A percentile compares a stretch with the other conserved stretches of the same genome.
Conservation (phyloP, 2,888 invertebrate species). For the Terebella lapidaria region DNA sequence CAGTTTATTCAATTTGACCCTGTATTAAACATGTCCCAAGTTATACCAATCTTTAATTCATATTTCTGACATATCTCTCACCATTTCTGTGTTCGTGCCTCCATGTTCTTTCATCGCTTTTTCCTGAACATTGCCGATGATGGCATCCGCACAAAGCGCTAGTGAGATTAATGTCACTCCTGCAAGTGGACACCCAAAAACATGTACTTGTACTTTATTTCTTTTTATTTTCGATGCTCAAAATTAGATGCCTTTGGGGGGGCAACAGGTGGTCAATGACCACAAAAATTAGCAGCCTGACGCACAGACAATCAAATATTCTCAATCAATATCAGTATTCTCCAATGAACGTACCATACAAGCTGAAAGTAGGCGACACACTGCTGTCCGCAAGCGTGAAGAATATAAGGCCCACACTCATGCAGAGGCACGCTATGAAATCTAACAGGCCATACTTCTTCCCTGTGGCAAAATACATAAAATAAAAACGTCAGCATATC, state of each 20-base stretch:
- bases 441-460: slow-evolving; percentile 80
- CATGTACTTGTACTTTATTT: too few species aligned
- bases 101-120: slow-evolving; percentile 82
- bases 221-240: too few species aligned
- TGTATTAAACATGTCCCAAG: not conserved
- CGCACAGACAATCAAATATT: too few species aligned
- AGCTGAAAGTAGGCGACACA: slow-evolving; percentile 61
- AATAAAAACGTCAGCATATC: not conserved
- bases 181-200: slow-evolving; percentile 29
- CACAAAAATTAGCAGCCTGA: too few species aligned
- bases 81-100: slow-evolving; percentile 85
- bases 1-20: not conserved
- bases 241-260: too few species aligned
- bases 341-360: slow-evolving; percentile 58
- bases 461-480: slow-evolving; percentile 53
- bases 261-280: too few species aligned
- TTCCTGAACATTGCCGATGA: slow-evolving; percentile 95
- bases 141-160: slow-evolving; percentile 87
- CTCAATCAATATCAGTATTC: too few species aligned
- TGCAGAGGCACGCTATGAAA: slow-evolving; percentile 74
- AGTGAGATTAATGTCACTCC: slow-evolving; percentile 61
- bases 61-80: too few species aligned
- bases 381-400: slow-evolving; percentile 77
- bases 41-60: not conserved
- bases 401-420: slow-evolving; percentile 84